Evolutionary conservation across 2,888 invertebrate genomes (phyloP), one percentile per base, ranked within the genome.

Genomic region (Drosophila diplacantha): DNA sequence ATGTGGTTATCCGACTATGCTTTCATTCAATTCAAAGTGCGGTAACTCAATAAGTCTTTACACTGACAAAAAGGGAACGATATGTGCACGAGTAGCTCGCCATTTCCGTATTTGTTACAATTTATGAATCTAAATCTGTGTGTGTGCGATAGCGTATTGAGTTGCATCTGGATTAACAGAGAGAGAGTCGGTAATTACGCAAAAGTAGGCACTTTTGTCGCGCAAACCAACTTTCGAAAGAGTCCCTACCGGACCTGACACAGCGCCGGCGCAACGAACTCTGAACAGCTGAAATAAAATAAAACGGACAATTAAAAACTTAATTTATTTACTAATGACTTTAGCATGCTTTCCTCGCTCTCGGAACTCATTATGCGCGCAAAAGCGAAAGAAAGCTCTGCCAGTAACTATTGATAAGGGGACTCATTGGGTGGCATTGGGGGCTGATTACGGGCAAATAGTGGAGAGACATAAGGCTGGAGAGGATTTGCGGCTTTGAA

Each of bases 301-400:
- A 20, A 39, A 52, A 41, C 29, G 52, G 16, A 52, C 29, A 16
- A 52, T 53, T 53, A 53, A 53, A 53, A 53, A 32, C 43, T 9
- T 32, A 43, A 43, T 43, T 43, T 16, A 41, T 29, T 24, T 12
- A 22, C 43, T 43, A 43, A 53, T 43, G 52, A 52, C 43, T 53
- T 16, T 3, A 7, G 22, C 31, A 32, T n/a, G 52, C 16, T 7
- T 9, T n/a, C 31, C 52, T 5, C 20, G 14, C 29, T 22, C 52
- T 26, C 12, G 41, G 20, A 22, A 31, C 51, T 51, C 39, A 39
- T 29, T 29, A 44, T 29, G 18, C 12, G 24, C 35, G n/a, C 31
- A 14, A 38, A 50, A 6, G 22, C 18, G 16, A 46, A 34, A 20
- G 31, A 38, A 18, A 32, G 37, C 14, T 38, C 37, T 7, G 14